These are phyloP conservation scores for Camponotus pennsylvanicus DNA, from an alignment of 1,140 invertebrate species.

Conservation along the genomic window DNA sequence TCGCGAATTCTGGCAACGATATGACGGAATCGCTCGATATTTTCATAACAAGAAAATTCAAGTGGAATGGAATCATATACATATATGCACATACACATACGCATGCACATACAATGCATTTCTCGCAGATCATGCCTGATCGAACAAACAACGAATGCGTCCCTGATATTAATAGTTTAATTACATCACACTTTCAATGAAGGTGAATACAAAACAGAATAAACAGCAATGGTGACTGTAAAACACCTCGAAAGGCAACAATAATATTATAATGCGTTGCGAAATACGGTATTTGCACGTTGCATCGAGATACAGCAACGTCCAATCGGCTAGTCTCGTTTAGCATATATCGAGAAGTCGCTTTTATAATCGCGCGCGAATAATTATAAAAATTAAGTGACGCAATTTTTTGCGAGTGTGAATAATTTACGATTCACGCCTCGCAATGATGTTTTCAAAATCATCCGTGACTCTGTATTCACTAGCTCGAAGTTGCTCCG, in stretches of 20 bases:
- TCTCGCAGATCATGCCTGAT: not conserved
- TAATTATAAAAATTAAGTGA: not conserved
- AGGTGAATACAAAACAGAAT: slow-evolving; percentile 31
- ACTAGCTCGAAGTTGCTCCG: not conserved
- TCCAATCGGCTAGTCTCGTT: not conserved
- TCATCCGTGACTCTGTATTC: not conserved
- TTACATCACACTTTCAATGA: slow-evolving; percentile 65
- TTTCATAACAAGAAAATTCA: slow-evolving; percentile 15
- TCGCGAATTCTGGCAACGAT: slow-evolving; percentile 52
- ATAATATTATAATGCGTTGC: slow-evolving; percentile 1
- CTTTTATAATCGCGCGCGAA: not conserved
- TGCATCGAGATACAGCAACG: not conserved
- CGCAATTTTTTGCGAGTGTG: not conserved
- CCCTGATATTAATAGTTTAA: slow-evolving; percentile 68
- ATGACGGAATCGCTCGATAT: slow-evolving; percentile 35
- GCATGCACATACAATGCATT: not conserved
- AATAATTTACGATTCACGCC: not conserved
- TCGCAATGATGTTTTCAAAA: not conserved
- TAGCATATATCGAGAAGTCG: not conserved
- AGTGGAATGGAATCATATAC: no score
- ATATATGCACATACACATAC: no score
- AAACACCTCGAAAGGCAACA: not conserved
- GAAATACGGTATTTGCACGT: not conserved
- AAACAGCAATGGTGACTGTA: not conserved
- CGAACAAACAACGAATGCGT: slow-evolving; percentile 23